A percentile compares a stretch with the other conserved stretches of the same genome.
Evolutionary conservation across 2,113 vertebrate genomes (phyloP).

Genomic region (Ovibos moschatus): DNA sequence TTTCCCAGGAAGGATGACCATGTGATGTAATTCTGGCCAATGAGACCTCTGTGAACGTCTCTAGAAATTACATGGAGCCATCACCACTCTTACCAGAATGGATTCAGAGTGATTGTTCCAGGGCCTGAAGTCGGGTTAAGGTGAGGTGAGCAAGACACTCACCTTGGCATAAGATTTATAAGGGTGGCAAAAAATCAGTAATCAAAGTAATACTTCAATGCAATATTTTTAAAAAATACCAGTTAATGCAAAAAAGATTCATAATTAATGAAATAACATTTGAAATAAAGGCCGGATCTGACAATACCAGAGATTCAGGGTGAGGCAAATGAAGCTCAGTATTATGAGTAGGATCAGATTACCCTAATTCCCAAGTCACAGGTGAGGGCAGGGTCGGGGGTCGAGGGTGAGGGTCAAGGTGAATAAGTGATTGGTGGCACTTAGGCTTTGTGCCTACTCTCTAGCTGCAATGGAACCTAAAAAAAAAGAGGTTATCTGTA

Average conservation of each 20-base stretch:
- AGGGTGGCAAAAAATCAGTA: neutral
- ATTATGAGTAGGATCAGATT: neutral
- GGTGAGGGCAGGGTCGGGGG: neutral
- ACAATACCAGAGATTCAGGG: neutral
- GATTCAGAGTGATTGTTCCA: neutral
- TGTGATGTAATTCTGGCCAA: neutral
- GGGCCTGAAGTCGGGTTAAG: neutral
- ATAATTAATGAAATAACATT: slow-evolving; percentile 2
- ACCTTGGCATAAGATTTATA: neutral
- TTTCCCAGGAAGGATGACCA: neutral
- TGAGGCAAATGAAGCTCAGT: neutral
- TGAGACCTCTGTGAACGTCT: neutral
- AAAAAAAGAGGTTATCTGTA: neutral
- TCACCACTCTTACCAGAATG: neutral
- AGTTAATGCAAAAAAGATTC: neutral
- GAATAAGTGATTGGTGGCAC: neutral
- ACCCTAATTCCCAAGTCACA: neutral
- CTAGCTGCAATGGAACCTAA: neutral
- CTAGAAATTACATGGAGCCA: neutral
- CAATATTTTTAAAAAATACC: neutral
- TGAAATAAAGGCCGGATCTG: neutral
- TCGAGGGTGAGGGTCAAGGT: neutral
- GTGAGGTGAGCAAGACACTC: neutral
- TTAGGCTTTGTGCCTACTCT: neutral
- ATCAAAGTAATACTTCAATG: neutral